These are phyloP conservation scores for Drosophila rubida DNA, from an alignment of 2,888 invertebrate genomes.

Conservation along the genomic window DNA sequence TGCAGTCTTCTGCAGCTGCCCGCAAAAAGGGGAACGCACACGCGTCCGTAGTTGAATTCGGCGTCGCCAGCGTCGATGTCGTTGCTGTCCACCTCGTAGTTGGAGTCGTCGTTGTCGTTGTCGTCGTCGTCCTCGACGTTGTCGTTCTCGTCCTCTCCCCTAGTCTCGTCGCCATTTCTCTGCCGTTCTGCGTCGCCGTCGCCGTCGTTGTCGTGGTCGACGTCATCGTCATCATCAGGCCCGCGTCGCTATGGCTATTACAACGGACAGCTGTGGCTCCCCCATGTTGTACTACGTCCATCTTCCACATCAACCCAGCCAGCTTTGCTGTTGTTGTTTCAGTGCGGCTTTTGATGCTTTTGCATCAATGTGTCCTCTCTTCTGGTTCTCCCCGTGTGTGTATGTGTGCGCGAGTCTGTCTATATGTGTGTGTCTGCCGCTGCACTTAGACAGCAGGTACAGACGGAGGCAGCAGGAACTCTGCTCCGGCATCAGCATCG, in stretches of 20 bases:
- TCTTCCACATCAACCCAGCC: neutral
- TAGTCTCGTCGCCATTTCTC: too few species aligned
- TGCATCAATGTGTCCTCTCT: constrained; percentile 53
- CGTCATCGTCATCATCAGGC: constrained; percentile 43
- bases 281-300: constrained; percentile 23
- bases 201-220: constrained; percentile 42
- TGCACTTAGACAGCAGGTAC: constrained; percentile 74
- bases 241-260: constrained; percentile 61
- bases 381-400: neutral
- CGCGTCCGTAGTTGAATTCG: constrained; percentile 72
- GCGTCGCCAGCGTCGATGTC: constrained; percentile 55
- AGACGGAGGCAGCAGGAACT: constrained; percentile 52
- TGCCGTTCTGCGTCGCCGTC: constrained; percentile 34
- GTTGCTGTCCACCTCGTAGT: constrained; percentile 41
- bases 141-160: constrained; percentile 38
- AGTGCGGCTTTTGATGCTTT: constrained; percentile 78
- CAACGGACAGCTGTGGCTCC: constrained; percentile 57
- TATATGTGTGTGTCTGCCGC: constrained; percentile 40
- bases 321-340: constrained; percentile 38
- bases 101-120: constrained; percentile 51
- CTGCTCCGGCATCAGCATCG: constrained; percentile 13
- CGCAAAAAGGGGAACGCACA: constrained; percentile 58
- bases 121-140: constrained; percentile 43
- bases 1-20: constrained; percentile 1
- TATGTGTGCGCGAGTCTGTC: constrained; percentile 1